Conservation (phyloP, 2,113 vertebrate genomes). For the Clarias macrocephalus region DNA sequence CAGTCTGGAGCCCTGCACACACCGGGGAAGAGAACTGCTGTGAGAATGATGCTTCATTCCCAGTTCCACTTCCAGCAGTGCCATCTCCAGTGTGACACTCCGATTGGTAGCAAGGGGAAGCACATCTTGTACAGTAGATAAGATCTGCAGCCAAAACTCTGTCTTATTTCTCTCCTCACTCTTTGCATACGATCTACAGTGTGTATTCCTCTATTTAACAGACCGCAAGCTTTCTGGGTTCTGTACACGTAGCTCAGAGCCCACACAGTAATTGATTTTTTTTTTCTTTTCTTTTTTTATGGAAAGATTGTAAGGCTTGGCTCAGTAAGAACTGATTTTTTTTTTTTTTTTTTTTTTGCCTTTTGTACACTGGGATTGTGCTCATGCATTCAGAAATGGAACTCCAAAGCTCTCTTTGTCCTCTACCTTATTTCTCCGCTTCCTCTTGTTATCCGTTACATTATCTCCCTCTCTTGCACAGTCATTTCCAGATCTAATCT, state of each 20-base stretch:
- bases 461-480: slow-evolving; percentile 8
- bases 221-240: not conserved
- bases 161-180: not conserved
- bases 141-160: not conserved
- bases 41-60: not conserved
- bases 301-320: slow-evolving; percentile 56
- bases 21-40: not conserved
- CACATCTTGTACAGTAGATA: not conserved
- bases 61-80: not conserved
- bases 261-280: not conserved
- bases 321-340: slow-evolving; percentile 63
- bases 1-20: not conserved
- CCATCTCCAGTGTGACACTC: not conserved
- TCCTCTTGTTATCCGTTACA: not conserved
- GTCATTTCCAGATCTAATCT: not conserved
- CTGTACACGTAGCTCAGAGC: not conserved
- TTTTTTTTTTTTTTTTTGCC: slow-evolving; percentile 37
- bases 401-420: not conserved
- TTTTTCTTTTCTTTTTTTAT: slow-evolving; percentile 27
- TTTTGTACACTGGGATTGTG: not conserved
- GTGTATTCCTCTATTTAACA: not conserved
- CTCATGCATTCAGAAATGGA: not conserved
- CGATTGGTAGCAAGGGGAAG: not conserved
- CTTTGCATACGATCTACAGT: not conserved
- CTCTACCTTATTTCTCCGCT: not conserved